phyloP scores from a whole-genome alignment of 2,797 vertebrate species.

The Synaphobranchus kaupii region DNA sequence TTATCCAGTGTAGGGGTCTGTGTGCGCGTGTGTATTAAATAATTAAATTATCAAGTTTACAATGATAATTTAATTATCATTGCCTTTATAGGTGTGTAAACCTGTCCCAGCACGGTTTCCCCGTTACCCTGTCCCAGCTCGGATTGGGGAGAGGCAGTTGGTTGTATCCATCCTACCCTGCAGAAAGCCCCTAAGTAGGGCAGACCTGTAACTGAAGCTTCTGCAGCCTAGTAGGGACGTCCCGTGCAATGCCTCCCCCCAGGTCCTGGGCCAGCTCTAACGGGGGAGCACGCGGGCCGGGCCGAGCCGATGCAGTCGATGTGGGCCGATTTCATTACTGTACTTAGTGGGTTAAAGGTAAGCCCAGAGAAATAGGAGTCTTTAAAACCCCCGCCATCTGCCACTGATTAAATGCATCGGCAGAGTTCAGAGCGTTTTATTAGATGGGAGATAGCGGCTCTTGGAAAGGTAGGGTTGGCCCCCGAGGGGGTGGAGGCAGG shows the following conservation, averaged over 20 bases:
- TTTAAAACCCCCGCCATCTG: not conserved
- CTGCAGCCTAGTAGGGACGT: not conserved
- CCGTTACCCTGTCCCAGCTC: not conserved
- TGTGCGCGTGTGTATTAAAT: not conserved
- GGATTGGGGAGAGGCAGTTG: not conserved
- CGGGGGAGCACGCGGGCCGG: not conserved
- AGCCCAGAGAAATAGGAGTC: not conserved
- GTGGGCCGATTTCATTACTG: not conserved
- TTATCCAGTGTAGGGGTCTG: not conserved
- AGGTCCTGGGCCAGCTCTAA: not conserved
- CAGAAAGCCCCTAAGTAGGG: not conserved
- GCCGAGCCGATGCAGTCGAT: not conserved
- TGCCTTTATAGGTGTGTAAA: no score
- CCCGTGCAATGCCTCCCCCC: not conserved
- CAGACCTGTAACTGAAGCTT: not conserved
- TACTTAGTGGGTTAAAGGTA: slow-evolving; percentile 25
- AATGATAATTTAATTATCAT: not conserved
- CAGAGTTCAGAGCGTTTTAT: slow-evolving; percentile 1
- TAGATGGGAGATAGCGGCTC: slow-evolving; percentile 41
- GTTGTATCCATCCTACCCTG: not conserved
- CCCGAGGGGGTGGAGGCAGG: slow-evolving; percentile 43
- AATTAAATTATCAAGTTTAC: not conserved
- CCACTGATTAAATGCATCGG: slow-evolving; percentile 9
- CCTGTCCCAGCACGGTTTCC: not conserved
- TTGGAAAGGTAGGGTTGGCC: slow-evolving; percentile 62